A percentile compares a stretch with the other conserved stretches of the same genome.
Conservation (phyloP, 2,113 vertebrate species). For the Leucopternis melanops region DNA sequence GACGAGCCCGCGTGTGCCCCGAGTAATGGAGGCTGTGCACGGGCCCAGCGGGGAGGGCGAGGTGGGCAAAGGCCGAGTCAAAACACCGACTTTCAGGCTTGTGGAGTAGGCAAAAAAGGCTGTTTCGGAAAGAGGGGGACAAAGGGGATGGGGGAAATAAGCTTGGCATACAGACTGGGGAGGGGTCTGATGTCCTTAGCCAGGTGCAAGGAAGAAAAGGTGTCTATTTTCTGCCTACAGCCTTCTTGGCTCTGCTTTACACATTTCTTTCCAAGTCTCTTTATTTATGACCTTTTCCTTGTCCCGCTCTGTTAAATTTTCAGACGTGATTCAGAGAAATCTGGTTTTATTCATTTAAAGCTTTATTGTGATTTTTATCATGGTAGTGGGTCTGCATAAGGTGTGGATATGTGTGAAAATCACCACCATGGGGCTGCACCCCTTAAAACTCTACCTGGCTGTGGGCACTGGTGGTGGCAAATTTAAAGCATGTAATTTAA, state of each 20-base stretch:
- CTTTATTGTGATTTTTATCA: not conserved
- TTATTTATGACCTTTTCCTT: not conserved
- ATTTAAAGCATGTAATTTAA: not conserved
- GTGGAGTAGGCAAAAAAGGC: not conserved
- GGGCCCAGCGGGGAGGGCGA: rapidly evolving
- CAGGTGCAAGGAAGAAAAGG: not conserved
- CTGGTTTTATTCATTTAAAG: not conserved
- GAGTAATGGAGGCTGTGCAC: rapidly evolving
- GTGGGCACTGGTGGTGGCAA: not conserved
- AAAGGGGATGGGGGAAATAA: not conserved
- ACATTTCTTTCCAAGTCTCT: not conserved
- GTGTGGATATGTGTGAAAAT: rapidly evolving
- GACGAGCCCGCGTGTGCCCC: not conserved
- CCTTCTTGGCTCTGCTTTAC: not conserved
- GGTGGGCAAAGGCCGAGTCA: not conserved
- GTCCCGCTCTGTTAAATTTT: not conserved
- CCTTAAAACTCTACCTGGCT: not conserved
- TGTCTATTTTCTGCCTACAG: not conserved
- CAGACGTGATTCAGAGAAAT: not conserved
- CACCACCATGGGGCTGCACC: not conserved
- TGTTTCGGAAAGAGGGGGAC: not conserved
- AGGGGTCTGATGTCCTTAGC: not conserved
- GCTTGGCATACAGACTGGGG: no score
- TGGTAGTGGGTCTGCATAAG: not conserved
- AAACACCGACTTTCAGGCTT: not conserved